Base-by-base conservation (phyloP, 2,888 invertebrate species). In the Maniola hyperantus region DNA sequence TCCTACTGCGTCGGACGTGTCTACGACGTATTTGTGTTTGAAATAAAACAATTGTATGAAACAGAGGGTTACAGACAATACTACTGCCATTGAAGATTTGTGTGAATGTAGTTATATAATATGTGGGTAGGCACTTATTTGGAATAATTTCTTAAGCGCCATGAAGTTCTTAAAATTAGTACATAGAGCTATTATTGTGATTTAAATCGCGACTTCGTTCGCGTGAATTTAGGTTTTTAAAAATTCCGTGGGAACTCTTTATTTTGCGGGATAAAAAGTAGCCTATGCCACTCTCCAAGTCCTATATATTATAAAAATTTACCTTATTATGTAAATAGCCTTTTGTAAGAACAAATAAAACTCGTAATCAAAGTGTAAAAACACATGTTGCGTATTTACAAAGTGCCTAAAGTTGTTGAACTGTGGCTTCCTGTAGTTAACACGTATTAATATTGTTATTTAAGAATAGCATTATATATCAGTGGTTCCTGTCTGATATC, bases 1-100 rank as follows among this genome's bases (percentile, higher is more conserved):
- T 64, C 70, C 65, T 60, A 63, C 64, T 63, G 67, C 13, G 70
- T 57, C 46, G 62, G 67, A 69, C 67, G 69, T 66, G 66, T 15
- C 18, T 39, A 18, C 34, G 48, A 42, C 55, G 36, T 65, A 60
- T 34, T 68, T 54, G 63, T 68, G 58, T 67, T 61, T 60, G 42
- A n/a, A 51, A 59, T 61, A 34, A 55, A 48, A 66, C 61, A 66
- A 69, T 64, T 61, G 44, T 46, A 62, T 20, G 26, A 51, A 66
- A 61, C 26, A 60, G 51, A 39, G 68, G 50, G 60, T 42, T 20
- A 42, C 39, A 26, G 44, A 60, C 15, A 36, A 51, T 36, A 64
- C 64, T 54, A 53, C 26, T 18, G 36, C 4, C 33, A 20, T 62
- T 58, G 54, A 44, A 50, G 48, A 18, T 39, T 18, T 55, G 36